Base-by-base conservation (phyloP, 2,888 invertebrate species). In the Seladonia tumulorum region DNA sequence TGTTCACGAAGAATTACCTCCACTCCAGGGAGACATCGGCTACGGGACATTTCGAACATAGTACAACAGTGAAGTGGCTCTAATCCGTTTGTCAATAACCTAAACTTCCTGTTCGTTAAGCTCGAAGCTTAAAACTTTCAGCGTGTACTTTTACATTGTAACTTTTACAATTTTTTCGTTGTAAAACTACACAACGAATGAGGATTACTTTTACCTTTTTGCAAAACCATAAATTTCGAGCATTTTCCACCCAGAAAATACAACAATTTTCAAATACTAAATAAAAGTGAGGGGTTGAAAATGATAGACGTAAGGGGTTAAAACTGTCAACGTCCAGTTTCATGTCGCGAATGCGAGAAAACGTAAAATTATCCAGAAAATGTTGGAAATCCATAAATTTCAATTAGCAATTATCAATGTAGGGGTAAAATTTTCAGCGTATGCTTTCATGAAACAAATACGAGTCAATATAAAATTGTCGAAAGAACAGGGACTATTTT, bases 51-150 rank as follows among this genome's bases (percentile, higher is more conserved):
- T 60, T 29, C 14, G 16, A 14, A 25, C 14, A 29, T 14, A 29
- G 14, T 5, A 25, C 4, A 60, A 25, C 60, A 60, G 25, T 16
- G 14, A 60, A 60, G 60, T 60, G 29, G 5, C 60, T 60, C 14
- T 60, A 29, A 60, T 60, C 60, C 60, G n/a, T 60, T 25, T 14
- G 60, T 25, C 60, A 60, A 60, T 60, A 60, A 60, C 60, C 60
- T 14, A 14, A 25, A 14, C 60, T 60, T 60, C 25, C 25, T 25
- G 60, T 14, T 60, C 60, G 14, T 29, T 0, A 60, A 60, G 14
- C 16, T 25, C 29, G 25, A 5, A 60, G 60, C 60, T 60, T 60
- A 25, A 14, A 60, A 25, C 25, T 60, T 60, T 25, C 60, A n/a
- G n/a, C n/a, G 8, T n/a, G 53, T 10, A 53, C 53, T 53, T n/a